phyloP scores from a whole-genome alignment of 2,113 vertebrate genomes.

The Heteronetta atricapilla region DNA sequence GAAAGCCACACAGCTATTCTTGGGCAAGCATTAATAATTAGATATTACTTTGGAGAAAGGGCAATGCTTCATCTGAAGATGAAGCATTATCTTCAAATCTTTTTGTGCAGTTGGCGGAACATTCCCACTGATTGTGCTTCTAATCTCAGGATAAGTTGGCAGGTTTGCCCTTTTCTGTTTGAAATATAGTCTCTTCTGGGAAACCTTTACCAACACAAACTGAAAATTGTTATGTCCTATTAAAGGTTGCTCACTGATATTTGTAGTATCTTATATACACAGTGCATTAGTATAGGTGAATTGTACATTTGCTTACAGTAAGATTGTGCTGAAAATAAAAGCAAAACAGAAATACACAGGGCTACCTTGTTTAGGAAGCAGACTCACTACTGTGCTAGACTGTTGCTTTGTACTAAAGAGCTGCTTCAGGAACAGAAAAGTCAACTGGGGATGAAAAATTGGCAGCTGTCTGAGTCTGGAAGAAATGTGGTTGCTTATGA shows the following conservation, averaged over 20 bases:
- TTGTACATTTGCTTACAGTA: constrained; percentile 60
- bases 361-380: background rate
- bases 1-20: constrained; percentile 56
- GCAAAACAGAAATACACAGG: background rate
- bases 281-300: constrained; percentile 52
- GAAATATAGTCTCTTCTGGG: constrained; percentile 70
- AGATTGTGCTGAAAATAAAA: constrained; percentile 58
- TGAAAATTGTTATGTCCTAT: constrained; percentile 67
- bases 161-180: constrained; percentile 75
- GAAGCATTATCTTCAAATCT: constrained; percentile 65
- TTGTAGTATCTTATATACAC: constrained; percentile 61
- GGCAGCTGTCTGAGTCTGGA: background rate
- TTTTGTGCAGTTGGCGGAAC: constrained; percentile 60
- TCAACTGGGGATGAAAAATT: background rate
- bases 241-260: constrained; percentile 75
- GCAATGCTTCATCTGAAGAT: constrained; percentile 74
- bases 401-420: background rate
- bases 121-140: constrained; percentile 58
- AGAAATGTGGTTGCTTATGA: background rate
- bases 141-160: constrained; percentile 73
- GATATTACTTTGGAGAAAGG: constrained; percentile 72
- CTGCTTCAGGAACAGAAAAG: background rate
- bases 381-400: background rate
- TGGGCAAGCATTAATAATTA: constrained; percentile 71
- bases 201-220: constrained; percentile 61